These are phyloP conservation scores for Coturnix japonica DNA, from an alignment of 2,113 vertebrate species.

Conservation along the genomic window DNA sequence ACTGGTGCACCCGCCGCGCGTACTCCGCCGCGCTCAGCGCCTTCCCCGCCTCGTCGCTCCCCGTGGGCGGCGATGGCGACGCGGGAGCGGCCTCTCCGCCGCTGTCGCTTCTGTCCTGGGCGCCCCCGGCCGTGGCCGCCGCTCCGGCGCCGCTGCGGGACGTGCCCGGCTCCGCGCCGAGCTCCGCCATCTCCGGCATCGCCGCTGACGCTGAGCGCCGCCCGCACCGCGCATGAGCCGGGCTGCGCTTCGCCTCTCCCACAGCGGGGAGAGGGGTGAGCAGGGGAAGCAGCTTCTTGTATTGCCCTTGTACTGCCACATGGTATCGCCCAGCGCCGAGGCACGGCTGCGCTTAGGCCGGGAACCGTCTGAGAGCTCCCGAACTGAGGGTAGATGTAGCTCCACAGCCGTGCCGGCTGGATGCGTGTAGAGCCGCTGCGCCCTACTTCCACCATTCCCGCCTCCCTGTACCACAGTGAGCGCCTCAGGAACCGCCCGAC, in stretches of 20 bases:
- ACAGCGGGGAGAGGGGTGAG: fast-evolving
- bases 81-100: neutral
- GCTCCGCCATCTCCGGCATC: conserved; percentile 17
- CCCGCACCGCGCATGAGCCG: neutral
- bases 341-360: fast-evolving
- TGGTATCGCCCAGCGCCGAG: neutral
- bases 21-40: conserved; percentile 83
- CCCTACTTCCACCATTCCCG: too few species aligned
- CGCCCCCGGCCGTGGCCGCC: neutral
- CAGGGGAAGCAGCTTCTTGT: fast-evolving
- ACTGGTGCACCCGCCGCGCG: conserved; percentile 87
- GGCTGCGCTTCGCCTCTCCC: neutral
- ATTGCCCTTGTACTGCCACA: fast-evolving
- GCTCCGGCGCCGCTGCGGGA: neutral
- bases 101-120: conserved; percentile 75
- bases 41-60: neutral
- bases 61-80: neutral
- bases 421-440: too few species aligned
- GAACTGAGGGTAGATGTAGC: too few species aligned
- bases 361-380: fast-evolving
- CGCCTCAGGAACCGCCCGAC: too few species aligned
- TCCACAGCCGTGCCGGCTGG: too few species aligned
- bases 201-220: neutral
- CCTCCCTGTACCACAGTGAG: too few species aligned
- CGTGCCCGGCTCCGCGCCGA: neutral